phyloP scores from a whole-genome alignment of 2,888 invertebrate species.

The Pheosia gnoma region DNA sequence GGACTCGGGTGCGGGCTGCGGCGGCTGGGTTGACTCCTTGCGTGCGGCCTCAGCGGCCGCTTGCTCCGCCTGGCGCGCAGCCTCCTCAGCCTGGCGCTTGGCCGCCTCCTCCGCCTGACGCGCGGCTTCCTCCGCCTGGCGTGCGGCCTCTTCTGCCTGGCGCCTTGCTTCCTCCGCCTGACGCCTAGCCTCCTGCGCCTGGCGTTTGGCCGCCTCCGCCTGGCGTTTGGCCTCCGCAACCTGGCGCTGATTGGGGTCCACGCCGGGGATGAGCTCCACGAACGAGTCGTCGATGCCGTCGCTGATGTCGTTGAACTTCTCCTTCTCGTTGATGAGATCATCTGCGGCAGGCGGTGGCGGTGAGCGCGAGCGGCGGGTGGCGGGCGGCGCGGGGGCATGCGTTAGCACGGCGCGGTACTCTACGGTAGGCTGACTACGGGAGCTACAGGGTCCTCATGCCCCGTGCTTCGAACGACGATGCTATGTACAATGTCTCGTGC shows the following conservation, averaged over 20 bases:
- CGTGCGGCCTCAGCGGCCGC: constrained; percentile 39
- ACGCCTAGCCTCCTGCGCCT: constrained; percentile 43
- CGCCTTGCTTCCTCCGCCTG: constrained; percentile 35
- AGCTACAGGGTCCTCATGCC: constrained; percentile 57
- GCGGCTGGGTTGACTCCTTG: constrained; percentile 20
- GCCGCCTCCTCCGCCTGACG: constrained; percentile 46
- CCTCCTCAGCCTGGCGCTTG: constrained; percentile 36
- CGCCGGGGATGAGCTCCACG: constrained; percentile 89
- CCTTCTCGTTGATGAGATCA: constrained; percentile 94
- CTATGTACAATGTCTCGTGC: constrained; percentile 38
- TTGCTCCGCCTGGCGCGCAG: constrained; percentile 42
- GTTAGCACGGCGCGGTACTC: constrained; percentile 50
- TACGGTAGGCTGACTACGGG: constrained; percentile 31
- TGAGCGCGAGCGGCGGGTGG: constrained; percentile 50
- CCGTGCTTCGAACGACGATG: constrained; percentile 62
- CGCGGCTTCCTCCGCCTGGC: constrained; percentile 26
- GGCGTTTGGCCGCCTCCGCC: constrained; percentile 33
- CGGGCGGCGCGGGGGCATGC: constrained; percentile 51
- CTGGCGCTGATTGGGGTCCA: constrained; percentile 74
- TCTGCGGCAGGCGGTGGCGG: constrained; percentile 83
- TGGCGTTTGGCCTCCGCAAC: constrained; percentile 21
- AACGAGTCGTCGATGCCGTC: constrained; percentile 97
- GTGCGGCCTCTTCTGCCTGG: constrained; percentile 34
- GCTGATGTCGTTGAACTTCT: constrained; percentile 96
- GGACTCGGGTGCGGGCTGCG: constrained; percentile 42